Percentiles rank a stretch among this genome's conserved stretches.
Conservation (phyloP, 1,140 invertebrate species). For the Cataglyphis hispanica region DNA sequence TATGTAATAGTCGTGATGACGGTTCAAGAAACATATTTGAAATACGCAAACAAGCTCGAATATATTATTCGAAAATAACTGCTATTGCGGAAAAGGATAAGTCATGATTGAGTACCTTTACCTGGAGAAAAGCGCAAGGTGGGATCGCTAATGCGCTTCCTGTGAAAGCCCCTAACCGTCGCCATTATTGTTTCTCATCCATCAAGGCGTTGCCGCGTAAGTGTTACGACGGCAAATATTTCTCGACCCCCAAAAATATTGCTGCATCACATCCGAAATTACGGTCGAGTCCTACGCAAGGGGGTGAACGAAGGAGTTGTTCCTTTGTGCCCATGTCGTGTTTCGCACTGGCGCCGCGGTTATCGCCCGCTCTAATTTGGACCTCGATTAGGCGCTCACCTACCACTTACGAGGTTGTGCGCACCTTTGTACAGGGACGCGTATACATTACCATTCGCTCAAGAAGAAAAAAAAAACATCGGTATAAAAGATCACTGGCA, state of each 20-base stretch:
- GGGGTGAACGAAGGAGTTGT: conserved; percentile 49
- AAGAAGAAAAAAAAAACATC: not conserved
- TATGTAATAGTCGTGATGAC: not conserved
- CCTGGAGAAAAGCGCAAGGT: conserved; percentile 63
- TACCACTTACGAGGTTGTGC: conserved; percentile 34
- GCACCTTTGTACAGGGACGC: conserved; percentile 45
- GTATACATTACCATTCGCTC: not conserved
- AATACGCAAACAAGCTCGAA: not conserved
- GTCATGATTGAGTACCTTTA: conserved; percentile 47
- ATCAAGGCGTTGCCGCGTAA: conserved; percentile 65
- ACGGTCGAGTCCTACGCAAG: conserved; percentile 61
- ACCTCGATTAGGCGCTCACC: conserved; percentile 61
- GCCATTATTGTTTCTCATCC: conserved; percentile 76
- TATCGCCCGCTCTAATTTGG: conserved; percentile 65
- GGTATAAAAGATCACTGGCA: not conserved
- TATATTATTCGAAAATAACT: not conserved
- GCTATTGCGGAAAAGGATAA: not conserved
- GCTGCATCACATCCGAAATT: conserved; percentile 78
- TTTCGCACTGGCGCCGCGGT: conserved; percentile 55
- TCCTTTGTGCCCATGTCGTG: conserved; percentile 55
- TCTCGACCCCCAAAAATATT: conserved; percentile 69
- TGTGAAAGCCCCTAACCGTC: conserved; percentile 59
- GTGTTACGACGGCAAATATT: conserved; percentile 57
- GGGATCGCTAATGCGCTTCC: conserved; percentile 71
- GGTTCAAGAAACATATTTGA: not conserved